Percentiles rank a stretch among this genome's conserved stretches.
Conservation (phyloP, 2,797 vertebrate species). For the Danio choprae region DNA sequence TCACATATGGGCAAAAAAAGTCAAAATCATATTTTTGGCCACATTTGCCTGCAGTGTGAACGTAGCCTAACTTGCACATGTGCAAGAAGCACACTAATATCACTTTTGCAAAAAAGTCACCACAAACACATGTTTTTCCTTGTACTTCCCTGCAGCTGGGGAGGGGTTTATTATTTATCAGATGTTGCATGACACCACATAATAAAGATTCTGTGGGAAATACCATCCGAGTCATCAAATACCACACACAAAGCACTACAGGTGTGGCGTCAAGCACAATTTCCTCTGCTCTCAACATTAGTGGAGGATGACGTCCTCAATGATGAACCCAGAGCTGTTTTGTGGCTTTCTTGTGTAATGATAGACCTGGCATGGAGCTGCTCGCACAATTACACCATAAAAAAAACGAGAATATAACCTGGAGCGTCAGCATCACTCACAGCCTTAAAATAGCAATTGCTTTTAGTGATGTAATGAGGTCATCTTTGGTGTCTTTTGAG, state of each 20-base stretch:
- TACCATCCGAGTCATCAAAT: conserved; percentile 41
- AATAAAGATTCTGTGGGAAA: conserved; percentile 49
- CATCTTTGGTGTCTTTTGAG: conserved; percentile 27
- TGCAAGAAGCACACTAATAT: too few species aligned
- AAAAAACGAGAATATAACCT: conserved; percentile 31
- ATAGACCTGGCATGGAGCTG: conserved; percentile 14
- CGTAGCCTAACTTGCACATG: too few species aligned
- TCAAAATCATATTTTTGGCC: too few species aligned
- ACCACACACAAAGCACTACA: conserved; percentile 41
- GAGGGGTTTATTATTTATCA: conserved; percentile 44
- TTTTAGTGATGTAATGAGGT: conserved; percentile 43
- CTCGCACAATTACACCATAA: conserved; percentile 9
- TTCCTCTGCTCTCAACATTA: conserved; percentile 2
- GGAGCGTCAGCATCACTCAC: background rate
- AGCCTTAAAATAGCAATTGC: conserved; percentile 41
- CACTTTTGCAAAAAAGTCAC: too few species aligned
- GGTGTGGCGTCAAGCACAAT: conserved; percentile 46
- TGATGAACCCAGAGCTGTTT: conserved; percentile 27
- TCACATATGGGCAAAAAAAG: too few species aligned
- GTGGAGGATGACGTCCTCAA: background rate
- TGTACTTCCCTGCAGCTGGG: conserved; percentile 28
- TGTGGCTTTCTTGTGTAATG: conserved; percentile 28
- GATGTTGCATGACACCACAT: conserved; percentile 50
- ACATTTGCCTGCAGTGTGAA: too few species aligned
- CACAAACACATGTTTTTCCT: background rate